These are phyloP conservation scores for Chrysolina oricalcia DNA, from an alignment of 2,888 invertebrate genomes.

Conservation along the genomic window DNA sequence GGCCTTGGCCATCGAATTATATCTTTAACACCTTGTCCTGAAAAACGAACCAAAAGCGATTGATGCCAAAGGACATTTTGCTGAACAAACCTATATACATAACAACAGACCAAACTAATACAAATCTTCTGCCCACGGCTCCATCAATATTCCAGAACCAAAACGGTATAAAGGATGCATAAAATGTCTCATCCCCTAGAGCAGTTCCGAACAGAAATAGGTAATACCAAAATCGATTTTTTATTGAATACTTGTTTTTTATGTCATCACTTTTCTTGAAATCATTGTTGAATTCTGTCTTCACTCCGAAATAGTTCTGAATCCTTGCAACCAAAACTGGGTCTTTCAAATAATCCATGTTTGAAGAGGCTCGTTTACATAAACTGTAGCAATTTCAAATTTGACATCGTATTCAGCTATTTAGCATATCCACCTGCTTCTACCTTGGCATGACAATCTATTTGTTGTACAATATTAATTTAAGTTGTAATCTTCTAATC, in stretches of 20 bases:
- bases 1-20: conserved; percentile 91
- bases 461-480: no score
- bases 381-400: no score
- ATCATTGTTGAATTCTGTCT: conserved; percentile 56
- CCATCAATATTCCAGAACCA: conserved; percentile 97
- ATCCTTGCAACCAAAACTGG: conserved; percentile 85
- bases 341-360: conserved; percentile 81
- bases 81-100: conserved; percentile 85
- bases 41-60: conserved; percentile 44
- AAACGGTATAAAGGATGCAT: conserved; percentile 92
- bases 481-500: no score
- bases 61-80: background rate
- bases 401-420: no score
- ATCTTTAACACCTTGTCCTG: conserved; percentile 92
- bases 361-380: background rate
- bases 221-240: conserved; percentile 88
- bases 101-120: conserved; percentile 86
- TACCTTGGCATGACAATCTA: no score
- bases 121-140: conserved; percentile 86
- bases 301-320: conserved; percentile 86
- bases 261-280: conserved; percentile 60
- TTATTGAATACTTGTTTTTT: conserved; percentile 73
- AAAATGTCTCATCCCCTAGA: conserved; percentile 93
- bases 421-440: no score
- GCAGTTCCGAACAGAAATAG: conserved; percentile 89